Base-by-base conservation (phyloP, 1,140 invertebrate species). In the Wiebesia pumilae region DNA sequence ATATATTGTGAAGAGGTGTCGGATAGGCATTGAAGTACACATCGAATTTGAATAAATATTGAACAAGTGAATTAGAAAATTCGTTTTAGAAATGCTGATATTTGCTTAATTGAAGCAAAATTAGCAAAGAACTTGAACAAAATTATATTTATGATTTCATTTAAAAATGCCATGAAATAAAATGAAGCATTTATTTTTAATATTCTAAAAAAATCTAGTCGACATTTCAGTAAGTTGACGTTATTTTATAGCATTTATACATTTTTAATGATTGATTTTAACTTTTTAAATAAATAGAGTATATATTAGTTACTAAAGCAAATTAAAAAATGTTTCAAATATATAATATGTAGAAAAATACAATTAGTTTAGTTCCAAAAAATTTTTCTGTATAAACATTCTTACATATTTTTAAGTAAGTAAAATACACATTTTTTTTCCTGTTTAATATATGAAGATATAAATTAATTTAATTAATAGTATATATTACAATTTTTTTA, bases 1-100 rank as follows among this genome's bases (percentile, higher is more conserved):
- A 87, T 88, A 88, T 89, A 78, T 69, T 82, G 71, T 86, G 38
- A 88, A 88, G 79, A 79, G 73, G 79, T 67, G 85, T 71, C 58
- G 62, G 40, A 21, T 38, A 78, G 67, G 3, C 21, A 3, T 80
- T 38, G 30, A 3, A 35, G 51, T 62, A 58, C 6, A 62, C 1
- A 35, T 21, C 6, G 47, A 80, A 58, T 35, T 24, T 40, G 30
- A 80, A 80, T 80, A 35, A 77, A 77, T 30, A 30, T 77, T 47
- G 43, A 16, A 77, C 10, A 1, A 80, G 58, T 86, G 38, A 73
- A 77, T 75, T 71, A 30, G 43, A 21, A 30, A 83, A 43, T 87
- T n/a, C 51, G 79, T 75, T 62, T 54, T 71, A 38, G 27, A 71
- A 81, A 85, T 43, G 38, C 12, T 38, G n/a, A 27, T 3, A 40